phyloP scores from a whole-genome alignment of 2,113 vertebrate species.

The Nematolebias whitei region DNA sequence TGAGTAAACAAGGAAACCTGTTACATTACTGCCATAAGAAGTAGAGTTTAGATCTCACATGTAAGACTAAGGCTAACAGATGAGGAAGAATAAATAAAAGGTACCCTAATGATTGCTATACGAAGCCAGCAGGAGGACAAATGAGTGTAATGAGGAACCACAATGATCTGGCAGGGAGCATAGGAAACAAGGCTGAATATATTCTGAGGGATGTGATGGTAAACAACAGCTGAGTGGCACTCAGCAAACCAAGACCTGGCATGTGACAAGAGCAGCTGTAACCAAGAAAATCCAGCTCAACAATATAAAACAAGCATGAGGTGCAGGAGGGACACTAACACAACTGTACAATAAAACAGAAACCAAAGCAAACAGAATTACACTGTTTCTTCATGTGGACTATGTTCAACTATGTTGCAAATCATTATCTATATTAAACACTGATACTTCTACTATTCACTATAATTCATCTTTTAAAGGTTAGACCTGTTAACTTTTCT shows the following conservation, averaged over 20 bases:
- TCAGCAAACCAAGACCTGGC: not conserved
- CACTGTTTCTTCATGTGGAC: too few species aligned
- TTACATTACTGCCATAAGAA: not conserved
- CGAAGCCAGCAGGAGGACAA: not conserved
- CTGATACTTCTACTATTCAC: too few species aligned
- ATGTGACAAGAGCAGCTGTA: not conserved
- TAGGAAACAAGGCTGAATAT: not conserved
- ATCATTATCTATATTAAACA: too few species aligned
- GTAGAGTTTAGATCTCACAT: not conserved
- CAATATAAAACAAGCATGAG: not conserved
- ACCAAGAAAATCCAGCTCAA: not conserved
- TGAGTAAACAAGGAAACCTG: not conserved
- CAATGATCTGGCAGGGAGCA: not conserved
- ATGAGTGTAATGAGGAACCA: not conserved
- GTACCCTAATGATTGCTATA: not conserved
- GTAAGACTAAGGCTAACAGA: not conserved
- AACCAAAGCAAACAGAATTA: too few species aligned
- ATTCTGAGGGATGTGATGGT: not conserved
- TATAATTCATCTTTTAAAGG: too few species aligned
- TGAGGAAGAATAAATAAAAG: not conserved
- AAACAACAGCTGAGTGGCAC: not conserved
- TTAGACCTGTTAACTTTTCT: not conserved
- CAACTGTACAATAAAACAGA: not conserved
- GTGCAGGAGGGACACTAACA: not conserved
- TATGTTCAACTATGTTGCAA: too few species aligned